These are phyloP conservation scores for Tetanocera ferruginea DNA, from an alignment of 2,888 invertebrate genomes.

Conservation along the genomic window DNA sequence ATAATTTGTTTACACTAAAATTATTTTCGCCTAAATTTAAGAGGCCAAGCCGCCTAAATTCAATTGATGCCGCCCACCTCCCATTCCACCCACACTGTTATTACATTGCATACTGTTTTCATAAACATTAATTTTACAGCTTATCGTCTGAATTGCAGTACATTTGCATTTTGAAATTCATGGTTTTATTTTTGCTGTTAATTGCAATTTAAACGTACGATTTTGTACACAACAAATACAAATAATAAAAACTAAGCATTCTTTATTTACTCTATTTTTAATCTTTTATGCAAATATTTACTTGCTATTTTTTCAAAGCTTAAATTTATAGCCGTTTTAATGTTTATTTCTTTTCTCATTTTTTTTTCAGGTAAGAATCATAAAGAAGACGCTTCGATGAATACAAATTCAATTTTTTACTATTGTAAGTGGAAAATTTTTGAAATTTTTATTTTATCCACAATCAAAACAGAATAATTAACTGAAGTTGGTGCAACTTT, in stretches of 20 bases:
- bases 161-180: background rate
- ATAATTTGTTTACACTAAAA: too few relatives aligned
- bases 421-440: constrained; percentile 34
- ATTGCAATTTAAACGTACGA: constrained; percentile 6
- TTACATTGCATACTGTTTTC: background rate
- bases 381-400: constrained; percentile 17
- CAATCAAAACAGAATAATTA: background rate
- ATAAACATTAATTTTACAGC: too few relatives aligned
- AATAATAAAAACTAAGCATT: constrained; percentile 2
- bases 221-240: background rate
- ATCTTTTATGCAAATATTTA: background rate
- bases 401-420: constrained; percentile 31
- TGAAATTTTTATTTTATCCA: background rate
- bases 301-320: background rate
- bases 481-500: background rate
- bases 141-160: too few relatives aligned
- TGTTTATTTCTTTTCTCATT: background rate
- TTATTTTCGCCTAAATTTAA: too few relatives aligned
- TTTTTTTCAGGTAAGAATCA: constrained; percentile 34
- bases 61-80: background rate
- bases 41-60: background rate
- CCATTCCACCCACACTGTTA: background rate
- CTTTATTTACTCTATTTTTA: background rate
- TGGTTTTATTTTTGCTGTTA: background rate
- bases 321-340: background rate